phyloP scores from a whole-genome alignment of 2,888 invertebrate species.

The Scotopteryx bipunctaria region DNA sequence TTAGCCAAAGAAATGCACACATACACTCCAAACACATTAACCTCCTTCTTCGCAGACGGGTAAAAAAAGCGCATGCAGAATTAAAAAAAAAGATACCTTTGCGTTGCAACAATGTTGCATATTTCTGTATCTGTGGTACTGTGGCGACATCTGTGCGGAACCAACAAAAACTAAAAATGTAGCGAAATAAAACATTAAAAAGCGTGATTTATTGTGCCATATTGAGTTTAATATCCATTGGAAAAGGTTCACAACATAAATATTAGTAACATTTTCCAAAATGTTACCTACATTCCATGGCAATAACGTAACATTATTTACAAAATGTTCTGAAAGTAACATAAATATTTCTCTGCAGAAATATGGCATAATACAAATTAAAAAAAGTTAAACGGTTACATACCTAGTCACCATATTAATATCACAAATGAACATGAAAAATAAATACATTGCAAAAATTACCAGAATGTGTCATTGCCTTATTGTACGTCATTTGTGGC shows the following conservation, averaged over 20 bases:
- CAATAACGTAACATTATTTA: no score
- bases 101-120: constrained; percentile 75
- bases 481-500: no score
- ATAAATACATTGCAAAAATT: constrained; percentile 10
- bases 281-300: no score
- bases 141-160: constrained; percentile 75
- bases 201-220: constrained; percentile 24
- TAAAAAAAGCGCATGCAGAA: constrained; percentile 26
- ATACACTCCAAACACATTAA: no score
- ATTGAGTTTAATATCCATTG: constrained; percentile 10
- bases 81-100: constrained; percentile 60
- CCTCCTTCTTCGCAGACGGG: no score
- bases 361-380: constrained; percentile 25
- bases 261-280: no score
- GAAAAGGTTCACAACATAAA: constrained; percentile 3
- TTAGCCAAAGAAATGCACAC: no score
- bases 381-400: no score
- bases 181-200: constrained; percentile 35
- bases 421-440: constrained; percentile 22
- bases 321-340: no score
- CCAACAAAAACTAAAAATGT: constrained; percentile 43
- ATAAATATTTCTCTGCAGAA: no score
- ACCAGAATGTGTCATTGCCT: no score
- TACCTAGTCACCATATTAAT: constrained; percentile 34
- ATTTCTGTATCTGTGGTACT: constrained; percentile 76